Evolutionary conservation across 2,888 invertebrate genomes (phyloP).

Genomic region (Lymantria dispar): DNA sequence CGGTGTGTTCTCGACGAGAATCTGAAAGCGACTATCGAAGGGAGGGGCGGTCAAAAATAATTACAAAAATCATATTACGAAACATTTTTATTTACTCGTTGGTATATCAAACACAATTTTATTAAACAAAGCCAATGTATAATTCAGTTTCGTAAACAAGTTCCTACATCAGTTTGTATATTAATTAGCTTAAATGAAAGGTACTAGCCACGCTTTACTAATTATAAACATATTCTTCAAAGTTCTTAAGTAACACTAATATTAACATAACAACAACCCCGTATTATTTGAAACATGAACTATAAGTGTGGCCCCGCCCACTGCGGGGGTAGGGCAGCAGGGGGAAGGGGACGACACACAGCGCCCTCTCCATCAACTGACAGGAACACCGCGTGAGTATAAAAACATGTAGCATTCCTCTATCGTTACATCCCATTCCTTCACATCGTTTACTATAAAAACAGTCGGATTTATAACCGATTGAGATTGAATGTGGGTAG

Average conservation of each 20-base stretch:
- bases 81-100: constrained; percentile 80
- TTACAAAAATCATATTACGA: constrained; percentile 81
- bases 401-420: constrained; percentile 7
- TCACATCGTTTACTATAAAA: constrained; percentile 54
- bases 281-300: constrained; percentile 62
- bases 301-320: constrained; percentile 21
- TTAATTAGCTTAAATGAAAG: constrained; percentile 70
- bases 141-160: constrained; percentile 60
- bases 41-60: constrained; percentile 74
- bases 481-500: constrained; percentile 32
- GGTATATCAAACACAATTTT: constrained; percentile 79
- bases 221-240: constrained; percentile 67
- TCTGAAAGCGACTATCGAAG: constrained; percentile 63
- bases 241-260: constrained; percentile 73
- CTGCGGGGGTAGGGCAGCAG: constrained; percentile 29
- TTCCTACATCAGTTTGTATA: constrained; percentile 65
- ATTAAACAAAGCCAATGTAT: constrained; percentile 77
- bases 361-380: background rate
- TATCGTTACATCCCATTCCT: constrained; percentile 26
- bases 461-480: constrained; percentile 36
- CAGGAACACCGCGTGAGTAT: background rate
- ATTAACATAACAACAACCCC: constrained; percentile 78
- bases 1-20: constrained; percentile 62
- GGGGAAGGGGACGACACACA: constrained; percentile 1
- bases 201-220: constrained; percentile 69